phyloP scores from a whole-genome alignment of 2,888 invertebrate genomes.

The Hirtodrosophila confusa region DNA sequence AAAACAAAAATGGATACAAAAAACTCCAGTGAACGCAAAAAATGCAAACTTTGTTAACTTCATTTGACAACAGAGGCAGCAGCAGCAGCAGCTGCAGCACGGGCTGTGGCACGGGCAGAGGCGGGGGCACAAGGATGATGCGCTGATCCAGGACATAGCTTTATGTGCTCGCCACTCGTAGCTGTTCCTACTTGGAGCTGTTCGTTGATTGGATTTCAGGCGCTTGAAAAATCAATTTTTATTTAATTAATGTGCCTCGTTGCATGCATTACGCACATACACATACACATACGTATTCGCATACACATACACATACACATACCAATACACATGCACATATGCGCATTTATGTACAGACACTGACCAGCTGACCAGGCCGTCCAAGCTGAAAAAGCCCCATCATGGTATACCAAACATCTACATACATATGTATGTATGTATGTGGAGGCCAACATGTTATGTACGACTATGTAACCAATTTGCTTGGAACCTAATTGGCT shows the following conservation, averaged over 20 bases:
- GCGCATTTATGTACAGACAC: neutral
- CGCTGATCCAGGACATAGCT: slow-evolving; percentile 55
- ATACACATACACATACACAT: slow-evolving; percentile 4
- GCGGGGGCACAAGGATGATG: slow-evolving; percentile 14
- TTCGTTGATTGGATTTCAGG: slow-evolving; percentile 75
- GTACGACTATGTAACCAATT: slow-evolving; percentile 31
- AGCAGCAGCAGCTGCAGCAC: slow-evolving; percentile 21
- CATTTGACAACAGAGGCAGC: slow-evolving; percentile 64
- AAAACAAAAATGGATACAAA: slow-evolving; percentile 17
- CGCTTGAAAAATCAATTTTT: slow-evolving; percentile 77
- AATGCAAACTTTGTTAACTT: slow-evolving; percentile 74
- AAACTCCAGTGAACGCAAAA: slow-evolving; percentile 19
- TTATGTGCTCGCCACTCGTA: slow-evolving; percentile 54
- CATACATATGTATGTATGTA: too few species aligned
- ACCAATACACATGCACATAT: too few species aligned
- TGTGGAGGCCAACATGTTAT: slow-evolving; percentile 6
- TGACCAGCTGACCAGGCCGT: slow-evolving; percentile 13
- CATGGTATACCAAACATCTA: slow-evolving; percentile 3
- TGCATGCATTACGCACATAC: slow-evolving; percentile 54
- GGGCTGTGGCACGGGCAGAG: slow-evolving; percentile 6
- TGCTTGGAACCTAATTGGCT: slow-evolving; percentile 30
- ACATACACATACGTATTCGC: slow-evolving; percentile 7
- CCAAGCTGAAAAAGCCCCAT: slow-evolving; percentile 13
- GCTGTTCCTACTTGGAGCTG: slow-evolving; percentile 66
- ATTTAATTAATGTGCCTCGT: slow-evolving; percentile 75